Evolutionary conservation across 2,113 vertebrate species (phyloP), one percentile per base, ranked within the genome.

Genomic region (Cyanoramphus novaezelandiae): DNA sequence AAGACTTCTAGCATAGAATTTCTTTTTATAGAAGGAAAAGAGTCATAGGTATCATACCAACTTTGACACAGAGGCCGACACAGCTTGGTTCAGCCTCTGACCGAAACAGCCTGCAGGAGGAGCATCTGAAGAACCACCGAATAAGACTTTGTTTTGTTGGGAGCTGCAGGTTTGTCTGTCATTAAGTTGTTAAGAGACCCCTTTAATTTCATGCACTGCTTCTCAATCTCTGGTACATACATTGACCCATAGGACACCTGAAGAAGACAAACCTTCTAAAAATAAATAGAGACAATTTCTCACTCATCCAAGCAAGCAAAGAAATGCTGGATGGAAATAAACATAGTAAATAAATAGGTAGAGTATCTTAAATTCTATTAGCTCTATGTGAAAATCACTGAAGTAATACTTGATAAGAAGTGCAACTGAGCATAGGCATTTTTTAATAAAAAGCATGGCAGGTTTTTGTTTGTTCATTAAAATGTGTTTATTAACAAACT

Each of bases 21-120:
- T 67, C 15, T 69, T 70, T 53, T 28, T n/a, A 19, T 0, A 23
- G n/a, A 75, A 74, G 20, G 31, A 76, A 63, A 49, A 59, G 65
- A 78, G 35, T 37, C 76, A 29, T 17, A 21, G 25, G 18, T 72
- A 57, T 29, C 74, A 44, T 27, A 71, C 6, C 43, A 25, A 24
- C 12, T 57, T 50, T n/a, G 25, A 25, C 23, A 43, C 0, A 0
- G 19, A 65, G 18, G 35, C 23, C 83, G 78, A 41, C 19, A 49
- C 62, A 69, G 44, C 13, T 65, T 55, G 46, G 21, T 9, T 75
- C 81, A 90, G 60, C 19, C 41, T 41, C 41, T 44, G 72, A 53
- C 6, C 0, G 0, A 75, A 50, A 6, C 6, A 41, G 15, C 39
- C 47, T 82, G 67, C 43, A 88, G 70, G n/a, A 90, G 16, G 23